Conservation (phyloP, 2,888 invertebrate species). For the Heliothis peltigera region DNA sequence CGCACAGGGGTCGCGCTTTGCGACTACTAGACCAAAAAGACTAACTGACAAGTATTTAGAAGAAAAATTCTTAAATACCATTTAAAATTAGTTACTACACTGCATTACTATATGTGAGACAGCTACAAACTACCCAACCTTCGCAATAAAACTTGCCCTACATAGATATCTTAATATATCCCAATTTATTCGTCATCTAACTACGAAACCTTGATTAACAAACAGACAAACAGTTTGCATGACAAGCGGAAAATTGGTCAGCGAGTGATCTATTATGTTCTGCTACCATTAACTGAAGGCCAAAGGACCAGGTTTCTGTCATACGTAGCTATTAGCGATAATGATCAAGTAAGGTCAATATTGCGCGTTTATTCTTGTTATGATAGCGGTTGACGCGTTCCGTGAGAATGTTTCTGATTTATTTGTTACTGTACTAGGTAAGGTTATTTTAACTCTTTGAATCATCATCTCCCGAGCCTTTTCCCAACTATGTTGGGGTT, state of each 20-base stretch:
- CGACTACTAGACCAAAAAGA: too few species aligned
- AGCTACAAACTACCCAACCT: constrained; percentile 12
- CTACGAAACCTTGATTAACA: constrained; percentile 52
- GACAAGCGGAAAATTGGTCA: constrained; percentile 60
- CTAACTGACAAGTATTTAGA: too few species aligned
- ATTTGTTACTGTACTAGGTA: constrained; percentile 18
- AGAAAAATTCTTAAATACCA: too few species aligned
- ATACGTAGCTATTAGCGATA: constrained; percentile 64
- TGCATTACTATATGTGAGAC: too few species aligned
- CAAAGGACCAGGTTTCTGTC: constrained; percentile 60
- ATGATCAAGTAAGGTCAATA: constrained; percentile 64
- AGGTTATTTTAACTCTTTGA: constrained; percentile 4
- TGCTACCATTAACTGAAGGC: constrained; percentile 45
- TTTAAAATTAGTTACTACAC: too few species aligned
- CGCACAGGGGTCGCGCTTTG: too few species aligned
- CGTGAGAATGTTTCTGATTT: constrained; percentile 56
- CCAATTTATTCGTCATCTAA: constrained; percentile 47
- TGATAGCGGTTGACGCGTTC: constrained; percentile 36
- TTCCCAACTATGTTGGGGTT: too few species aligned
- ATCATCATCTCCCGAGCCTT: too few species aligned
- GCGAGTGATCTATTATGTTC: constrained; percentile 38
- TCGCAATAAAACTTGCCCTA: constrained; percentile 6
- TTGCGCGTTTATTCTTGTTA: constrained; percentile 60
- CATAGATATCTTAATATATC: constrained; percentile 6
- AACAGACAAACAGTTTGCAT: constrained; percentile 59